Evolutionary conservation across 2,113 vertebrate genomes (phyloP), one percentile per base, ranked within the genome.

Genomic region (Vulpes vulpes): DNA sequence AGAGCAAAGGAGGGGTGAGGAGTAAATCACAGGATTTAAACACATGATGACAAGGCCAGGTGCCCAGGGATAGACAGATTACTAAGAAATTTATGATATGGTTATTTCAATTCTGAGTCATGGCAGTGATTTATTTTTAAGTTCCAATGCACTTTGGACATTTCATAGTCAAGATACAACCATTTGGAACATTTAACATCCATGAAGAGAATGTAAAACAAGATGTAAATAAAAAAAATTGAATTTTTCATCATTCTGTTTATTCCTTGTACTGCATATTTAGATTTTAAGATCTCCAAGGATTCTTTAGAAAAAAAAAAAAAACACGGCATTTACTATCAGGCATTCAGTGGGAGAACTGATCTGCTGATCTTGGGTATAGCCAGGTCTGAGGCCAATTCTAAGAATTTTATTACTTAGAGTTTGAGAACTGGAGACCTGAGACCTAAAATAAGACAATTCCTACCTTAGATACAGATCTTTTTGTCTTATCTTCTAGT

Each of bases 101-200:
- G 55, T 97, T 96, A 98, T 98, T 98, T 96, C 93, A 90, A 96
- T 98, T 97, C 94, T 95, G 95, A 98, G 97, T 98, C 97, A 97
- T 51, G 94, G 78, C 89, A 96, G 96, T 93, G 73, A 97, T 95
- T 98, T 95, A 97, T 92, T 97, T 97, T 98, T 97, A 96, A 98
- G 96, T 98, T 60, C 8, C 59, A 97, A 51, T 86, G 79, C 30
- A 98, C 79, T 96, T 92, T 95, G 85, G 95, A 93, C 64, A 91
- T 97, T 94, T 98, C 57, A 35, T 27, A 82, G 95, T 98, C 87
- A 97, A 95, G 98, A 97, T 88, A 98, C 4, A 91, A 97, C 91
- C 93, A 65, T 89, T 96, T 93, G 67, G 87, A 98, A 98, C 86
- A 98, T 51, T 96, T 86, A 96, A 93, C 65, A 96, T 93, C 74